These are phyloP conservation scores for Drosophila sturtevanti DNA, from an alignment of 1,140 invertebrate genomes.

Conservation along the genomic window DNA sequence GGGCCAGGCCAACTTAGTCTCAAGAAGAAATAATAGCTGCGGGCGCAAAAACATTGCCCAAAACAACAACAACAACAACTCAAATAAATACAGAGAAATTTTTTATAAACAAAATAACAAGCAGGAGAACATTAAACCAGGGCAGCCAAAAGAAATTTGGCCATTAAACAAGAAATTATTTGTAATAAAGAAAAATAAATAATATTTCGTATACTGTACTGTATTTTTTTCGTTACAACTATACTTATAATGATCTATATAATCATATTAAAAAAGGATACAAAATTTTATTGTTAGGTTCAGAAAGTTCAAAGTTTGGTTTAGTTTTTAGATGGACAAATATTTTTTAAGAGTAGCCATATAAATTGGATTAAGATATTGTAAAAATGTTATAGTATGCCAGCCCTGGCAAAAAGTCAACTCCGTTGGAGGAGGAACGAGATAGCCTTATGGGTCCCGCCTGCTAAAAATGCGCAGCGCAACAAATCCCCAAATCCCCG, in stretches of 20 bases:
- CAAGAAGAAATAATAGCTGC: slow-evolving; percentile 52
- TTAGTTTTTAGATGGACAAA: too few relatives aligned
- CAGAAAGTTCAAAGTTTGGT: too few relatives aligned
- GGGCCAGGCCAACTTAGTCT: slow-evolving; percentile 17
- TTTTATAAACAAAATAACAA: slow-evolving; percentile 47
- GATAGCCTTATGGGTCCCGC: slow-evolving; percentile 48
- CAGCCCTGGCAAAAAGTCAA: slow-evolving; percentile 51
- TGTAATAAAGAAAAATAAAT: neutral
- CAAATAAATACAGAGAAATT: slow-evolving; percentile 50
- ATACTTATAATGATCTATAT: too few relatives aligned
- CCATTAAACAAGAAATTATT: neutral
- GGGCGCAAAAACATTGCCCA: slow-evolving; percentile 51
- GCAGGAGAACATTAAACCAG: slow-evolving; percentile 12
- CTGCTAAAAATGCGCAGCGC: slow-evolving; percentile 77
- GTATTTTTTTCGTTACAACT: too few relatives aligned
- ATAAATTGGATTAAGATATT: too few relatives aligned
- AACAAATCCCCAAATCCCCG: slow-evolving; percentile 80
- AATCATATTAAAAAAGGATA: too few relatives aligned
- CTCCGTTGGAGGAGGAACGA: slow-evolving; percentile 35
- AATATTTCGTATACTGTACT: too few relatives aligned
- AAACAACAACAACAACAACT: slow-evolving; percentile 12
- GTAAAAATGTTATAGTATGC: neutral
- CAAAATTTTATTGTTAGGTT: too few relatives aligned
- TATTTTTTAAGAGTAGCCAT: too few relatives aligned
- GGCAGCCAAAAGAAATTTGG: slow-evolving; percentile 15